These are phyloP conservation scores for Felis chaus DNA, from an alignment of 2,113 vertebrate species.

Conservation along the genomic window DNA sequence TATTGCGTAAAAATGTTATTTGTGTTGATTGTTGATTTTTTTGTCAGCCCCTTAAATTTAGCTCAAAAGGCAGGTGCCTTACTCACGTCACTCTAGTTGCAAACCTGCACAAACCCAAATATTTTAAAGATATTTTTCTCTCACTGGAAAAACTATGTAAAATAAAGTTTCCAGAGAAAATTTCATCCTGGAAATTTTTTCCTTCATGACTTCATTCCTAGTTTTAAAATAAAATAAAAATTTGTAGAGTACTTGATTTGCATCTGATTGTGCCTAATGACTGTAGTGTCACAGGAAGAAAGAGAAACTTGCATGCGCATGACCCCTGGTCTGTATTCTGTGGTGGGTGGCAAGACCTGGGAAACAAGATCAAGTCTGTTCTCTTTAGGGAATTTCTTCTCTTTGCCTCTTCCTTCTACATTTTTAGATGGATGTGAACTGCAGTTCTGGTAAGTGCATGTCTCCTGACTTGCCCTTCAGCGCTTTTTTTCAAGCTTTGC, in stretches of 20 bases:
- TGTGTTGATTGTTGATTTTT: not conserved
- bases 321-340: not conserved
- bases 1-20: not conserved
- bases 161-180: not conserved
- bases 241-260: not conserved
- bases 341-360: not conserved
- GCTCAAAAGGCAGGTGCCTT: not conserved
- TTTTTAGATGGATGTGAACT: not conserved
- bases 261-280: not conserved
- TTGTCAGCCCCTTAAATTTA: not conserved
- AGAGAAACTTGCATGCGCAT: fast-evolving
- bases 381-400: not conserved
- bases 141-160: not conserved
- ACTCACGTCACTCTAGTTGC: not conserved
- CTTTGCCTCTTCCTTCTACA: not conserved
- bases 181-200: not conserved
- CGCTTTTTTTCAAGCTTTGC: not conserved
- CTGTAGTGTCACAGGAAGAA: not conserved
- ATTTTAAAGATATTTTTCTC: not conserved
- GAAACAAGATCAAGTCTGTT: not conserved
- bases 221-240: not conserved
- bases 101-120: not conserved
- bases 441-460: not conserved
- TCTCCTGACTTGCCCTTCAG: not conserved
- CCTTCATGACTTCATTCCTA: not conserved